Conservation (phyloP, 2,797 vertebrate species). For the Poecilia gillii region DNA sequence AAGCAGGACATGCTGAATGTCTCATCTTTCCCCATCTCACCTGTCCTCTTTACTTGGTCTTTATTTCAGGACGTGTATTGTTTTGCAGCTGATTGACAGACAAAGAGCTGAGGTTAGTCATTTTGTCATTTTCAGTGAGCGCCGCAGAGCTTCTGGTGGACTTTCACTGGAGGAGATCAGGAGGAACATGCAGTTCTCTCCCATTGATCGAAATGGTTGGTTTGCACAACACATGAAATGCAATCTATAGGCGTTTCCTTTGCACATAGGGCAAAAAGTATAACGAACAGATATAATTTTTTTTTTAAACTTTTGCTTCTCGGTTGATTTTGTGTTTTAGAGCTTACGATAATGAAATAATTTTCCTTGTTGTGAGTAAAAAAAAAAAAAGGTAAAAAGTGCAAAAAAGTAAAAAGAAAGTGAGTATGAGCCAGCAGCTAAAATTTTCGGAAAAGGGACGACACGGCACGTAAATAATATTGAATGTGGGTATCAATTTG, state of each 20-base stretch:
- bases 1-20: constrained; percentile 49
- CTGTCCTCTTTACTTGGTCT: constrained; percentile 28
- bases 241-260: neutral
- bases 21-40: constrained; percentile 40
- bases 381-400: neutral
- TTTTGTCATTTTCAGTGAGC: constrained; percentile 74
- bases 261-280: neutral
- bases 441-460: too few species aligned
- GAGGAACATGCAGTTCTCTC: constrained; percentile 87
- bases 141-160: constrained; percentile 80
- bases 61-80: constrained; percentile 21
- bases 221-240: neutral
- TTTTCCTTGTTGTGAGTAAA: neutral
- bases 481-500: too few species aligned
- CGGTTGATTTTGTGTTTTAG: too few species aligned
- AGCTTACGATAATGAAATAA: too few species aligned
- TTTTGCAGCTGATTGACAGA: constrained; percentile 33
- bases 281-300: neutral
- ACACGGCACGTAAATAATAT: too few species aligned
- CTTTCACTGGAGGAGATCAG: constrained; percentile 89
- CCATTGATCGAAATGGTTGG: constrained; percentile 90
- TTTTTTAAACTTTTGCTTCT: neutral
- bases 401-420: too few species aligned
- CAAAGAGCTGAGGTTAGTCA: constrained; percentile 13
- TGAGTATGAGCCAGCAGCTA: too few species aligned